Conservation (phyloP, 2,113 vertebrate species). For the Cichladusa arquata region DNA sequence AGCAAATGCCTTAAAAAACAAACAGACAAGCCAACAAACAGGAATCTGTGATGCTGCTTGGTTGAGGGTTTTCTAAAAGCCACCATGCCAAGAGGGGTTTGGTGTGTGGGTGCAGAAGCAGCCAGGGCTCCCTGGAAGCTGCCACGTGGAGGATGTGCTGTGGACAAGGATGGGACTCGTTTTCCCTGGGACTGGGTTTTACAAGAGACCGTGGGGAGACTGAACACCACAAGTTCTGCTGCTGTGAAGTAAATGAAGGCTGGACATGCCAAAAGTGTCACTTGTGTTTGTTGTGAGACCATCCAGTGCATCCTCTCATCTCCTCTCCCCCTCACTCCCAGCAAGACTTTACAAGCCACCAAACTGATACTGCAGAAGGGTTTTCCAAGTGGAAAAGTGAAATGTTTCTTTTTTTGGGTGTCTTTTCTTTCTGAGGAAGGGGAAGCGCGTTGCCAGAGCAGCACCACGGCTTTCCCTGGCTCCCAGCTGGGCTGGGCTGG, state of each 20-base stretch:
- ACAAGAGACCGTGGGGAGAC: neutral
- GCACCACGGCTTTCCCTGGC: neutral
- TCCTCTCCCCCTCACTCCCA: neutral
- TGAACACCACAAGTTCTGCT: neutral
- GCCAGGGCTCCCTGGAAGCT: neutral
- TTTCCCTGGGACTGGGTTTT: neutral
- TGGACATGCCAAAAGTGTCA: neutral
- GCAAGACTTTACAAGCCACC: neutral
- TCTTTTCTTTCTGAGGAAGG: neutral
- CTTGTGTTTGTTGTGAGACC: neutral
- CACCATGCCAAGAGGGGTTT: neutral
- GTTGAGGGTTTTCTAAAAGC: neutral
- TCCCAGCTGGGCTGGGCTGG: neutral
- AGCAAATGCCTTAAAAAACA: conserved; percentile 48
- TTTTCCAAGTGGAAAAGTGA: neutral
- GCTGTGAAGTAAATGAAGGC: neutral
- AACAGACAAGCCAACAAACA: too few relatives aligned
- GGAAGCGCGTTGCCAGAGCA: neutral
- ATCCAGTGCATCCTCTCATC: neutral
- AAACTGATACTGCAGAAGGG: neutral
- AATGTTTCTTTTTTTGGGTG: neutral
- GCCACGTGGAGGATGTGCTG: neutral
- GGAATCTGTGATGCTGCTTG: neutral
- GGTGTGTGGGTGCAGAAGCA: neutral
- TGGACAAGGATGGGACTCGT: neutral